These are phyloP conservation scores for Micromussa lordhowensis DNA, from an alignment of 92 coral and sea anemone genomes.

Conservation along the genomic window DNA sequence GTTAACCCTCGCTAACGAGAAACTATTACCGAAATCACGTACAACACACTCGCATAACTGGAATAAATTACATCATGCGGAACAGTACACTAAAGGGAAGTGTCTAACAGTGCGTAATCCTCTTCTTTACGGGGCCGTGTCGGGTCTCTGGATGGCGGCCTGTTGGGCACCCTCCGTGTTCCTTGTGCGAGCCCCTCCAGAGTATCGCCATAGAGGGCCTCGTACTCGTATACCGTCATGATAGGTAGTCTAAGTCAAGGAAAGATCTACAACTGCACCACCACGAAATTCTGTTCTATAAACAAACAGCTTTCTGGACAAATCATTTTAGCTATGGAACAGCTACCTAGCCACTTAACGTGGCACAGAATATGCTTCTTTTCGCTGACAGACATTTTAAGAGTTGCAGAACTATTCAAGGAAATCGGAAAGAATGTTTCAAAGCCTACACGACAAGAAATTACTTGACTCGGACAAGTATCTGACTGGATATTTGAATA, in stretches of 20 bases:
- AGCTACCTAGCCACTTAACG: too few relatives aligned
- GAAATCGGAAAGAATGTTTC: not conserved
- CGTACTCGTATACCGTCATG: conserved; percentile 92
- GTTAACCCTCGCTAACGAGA: not conserved
- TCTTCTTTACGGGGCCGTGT: conserved; percentile 96
- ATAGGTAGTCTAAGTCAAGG: conserved; percentile 87
- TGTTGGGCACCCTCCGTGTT: conserved; percentile 80
- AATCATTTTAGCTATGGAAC: not conserved
- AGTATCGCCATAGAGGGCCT: conserved; percentile 80
- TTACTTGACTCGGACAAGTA: not conserved
- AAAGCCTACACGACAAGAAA: not conserved
- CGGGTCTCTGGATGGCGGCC: conserved; percentile 97
- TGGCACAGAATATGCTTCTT: too few relatives aligned
- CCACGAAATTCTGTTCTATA: too few relatives aligned
- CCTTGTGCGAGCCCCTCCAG: conserved; percentile 69
- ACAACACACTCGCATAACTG: not conserved
- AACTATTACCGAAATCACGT: too few relatives aligned
- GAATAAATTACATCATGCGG: too few relatives aligned
- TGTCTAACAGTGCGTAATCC: conserved; percentile 55
- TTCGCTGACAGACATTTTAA: not conserved
- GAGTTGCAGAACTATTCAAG: not conserved
- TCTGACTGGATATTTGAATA: not conserved
- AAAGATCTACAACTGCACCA: not conserved
- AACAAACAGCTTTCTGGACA: too few relatives aligned
- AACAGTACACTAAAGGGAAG: not conserved